Evolutionary conservation across 2,113 vertebrate genomes (phyloP).

Genomic region (Chamaea fasciata): DNA sequence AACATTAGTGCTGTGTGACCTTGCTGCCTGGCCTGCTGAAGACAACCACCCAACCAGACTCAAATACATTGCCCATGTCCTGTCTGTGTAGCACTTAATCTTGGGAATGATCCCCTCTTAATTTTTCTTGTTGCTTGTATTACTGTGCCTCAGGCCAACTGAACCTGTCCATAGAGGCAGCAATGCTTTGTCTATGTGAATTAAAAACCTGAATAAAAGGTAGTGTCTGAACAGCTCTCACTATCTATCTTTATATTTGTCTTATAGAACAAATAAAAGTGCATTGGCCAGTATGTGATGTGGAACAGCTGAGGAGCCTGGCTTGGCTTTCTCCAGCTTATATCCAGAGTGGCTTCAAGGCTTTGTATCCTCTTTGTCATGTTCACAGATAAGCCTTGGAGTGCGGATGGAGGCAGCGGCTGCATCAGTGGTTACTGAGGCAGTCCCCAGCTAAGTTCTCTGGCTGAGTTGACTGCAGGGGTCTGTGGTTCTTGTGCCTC

Average conservation of each 20-base stretch:
- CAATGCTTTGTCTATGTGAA: background rate
- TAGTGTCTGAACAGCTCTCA: background rate
- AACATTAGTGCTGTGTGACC: background rate
- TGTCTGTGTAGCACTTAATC: background rate
- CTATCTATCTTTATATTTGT: background rate
- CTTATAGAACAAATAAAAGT: background rate
- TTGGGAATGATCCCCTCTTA: background rate
- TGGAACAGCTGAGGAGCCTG: background rate
- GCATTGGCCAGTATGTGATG: background rate
- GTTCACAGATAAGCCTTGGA: background rate
- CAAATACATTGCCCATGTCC: accelerated
- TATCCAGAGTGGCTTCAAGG: background rate
- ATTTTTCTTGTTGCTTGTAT: background rate
- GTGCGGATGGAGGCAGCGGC: background rate
- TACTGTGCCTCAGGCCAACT: background rate
- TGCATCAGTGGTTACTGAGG: background rate
- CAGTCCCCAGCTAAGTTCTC: background rate
- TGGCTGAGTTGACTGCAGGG: background rate
- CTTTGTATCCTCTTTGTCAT: background rate
- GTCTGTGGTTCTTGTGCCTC: accelerated
- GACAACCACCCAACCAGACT: background rate
- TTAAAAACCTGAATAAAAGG: background rate
- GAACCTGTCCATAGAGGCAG: background rate
- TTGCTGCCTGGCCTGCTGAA: background rate
- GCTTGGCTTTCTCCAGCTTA: background rate